A percentile compares a stretch with the other conserved stretches of the same genome.
phyloP scores from a whole-genome alignment of 2,113 vertebrate genomes.

The Romanogobio albipinnatus region DNA sequence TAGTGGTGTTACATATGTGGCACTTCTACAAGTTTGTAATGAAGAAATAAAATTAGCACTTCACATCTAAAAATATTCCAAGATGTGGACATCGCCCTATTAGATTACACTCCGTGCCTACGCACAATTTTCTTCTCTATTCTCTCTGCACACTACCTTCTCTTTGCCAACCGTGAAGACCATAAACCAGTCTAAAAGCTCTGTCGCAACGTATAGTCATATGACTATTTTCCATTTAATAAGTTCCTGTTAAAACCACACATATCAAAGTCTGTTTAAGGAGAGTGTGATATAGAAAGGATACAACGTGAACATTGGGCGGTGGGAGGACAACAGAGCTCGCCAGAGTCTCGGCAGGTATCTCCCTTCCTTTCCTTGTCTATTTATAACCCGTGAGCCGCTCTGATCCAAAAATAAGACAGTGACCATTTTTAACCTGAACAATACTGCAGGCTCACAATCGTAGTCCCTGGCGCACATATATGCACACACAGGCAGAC shows the following conservation, averaged over 20 bases:
- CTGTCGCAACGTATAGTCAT: slow-evolving; percentile 1
- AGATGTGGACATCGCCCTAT: slow-evolving; percentile 60
- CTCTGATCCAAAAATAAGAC: slow-evolving; percentile 77
- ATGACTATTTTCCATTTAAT: slow-evolving; percentile 12
- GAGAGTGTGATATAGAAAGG: slow-evolving; percentile 55
- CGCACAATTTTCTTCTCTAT: neutral
- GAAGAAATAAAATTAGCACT: slow-evolving; percentile 66
- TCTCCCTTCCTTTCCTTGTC: slow-evolving; percentile 75
- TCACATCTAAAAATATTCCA: slow-evolving; percentile 62
- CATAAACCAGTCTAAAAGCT: slow-evolving; percentile 17
- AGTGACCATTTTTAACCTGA: slow-evolving; percentile 73
- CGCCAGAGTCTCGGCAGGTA: slow-evolving; percentile 75
- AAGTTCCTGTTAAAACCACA: slow-evolving; percentile 11
- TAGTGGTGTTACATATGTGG: neutral
- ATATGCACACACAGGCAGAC: slow-evolving; percentile 54
- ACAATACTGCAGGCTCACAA: slow-evolving; percentile 64
- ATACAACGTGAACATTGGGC: slow-evolving; percentile 66
- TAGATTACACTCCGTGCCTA: slow-evolving; percentile 54
- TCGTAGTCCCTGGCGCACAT: slow-evolving; percentile 51
- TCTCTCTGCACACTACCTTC: slow-evolving; percentile 10
- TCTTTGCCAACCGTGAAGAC: slow-evolving; percentile 10
- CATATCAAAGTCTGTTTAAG: neutral
- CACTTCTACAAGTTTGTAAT: slow-evolving; percentile 55
- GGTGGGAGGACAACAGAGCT: slow-evolving; percentile 60
- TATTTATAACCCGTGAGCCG: slow-evolving; percentile 76